Evolutionary conservation across 2,113 vertebrate genomes (phyloP), one percentile per base, ranked within the genome.

Genomic region (Scortum barcoo): DNA sequence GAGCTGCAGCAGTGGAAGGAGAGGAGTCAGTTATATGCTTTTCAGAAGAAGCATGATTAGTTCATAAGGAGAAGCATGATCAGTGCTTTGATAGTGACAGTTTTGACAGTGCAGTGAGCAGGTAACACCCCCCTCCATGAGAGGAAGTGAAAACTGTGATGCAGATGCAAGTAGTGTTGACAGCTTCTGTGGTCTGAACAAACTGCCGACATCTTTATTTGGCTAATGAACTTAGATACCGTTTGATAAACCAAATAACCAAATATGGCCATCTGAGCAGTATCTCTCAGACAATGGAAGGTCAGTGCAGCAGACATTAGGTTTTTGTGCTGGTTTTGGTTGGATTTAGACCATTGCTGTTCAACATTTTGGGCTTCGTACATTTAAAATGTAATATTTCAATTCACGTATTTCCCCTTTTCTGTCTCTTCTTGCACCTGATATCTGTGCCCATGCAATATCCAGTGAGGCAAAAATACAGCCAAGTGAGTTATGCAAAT

Each of bases 1-100:
- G 78, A 94, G 85, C 93, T 95, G 86, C 65, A 86, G 78, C 71
- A 72, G 85, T 33, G 56, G 60, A 75, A 81, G 89, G 48, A 91
- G 19, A 85, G 76, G 2, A 71, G 22, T 0, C 5, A 14, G 54
- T 71, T 40, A 78, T 5, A 26, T 19, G 19, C 30, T 56, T 26
- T 68, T 40, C 1, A 78, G 44, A 72, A 7, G 50, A 50, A 62
- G 54, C 48, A 69, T 22, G 73, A 38, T 72, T 0, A 33, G 48
- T 48, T n/a, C 20, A 28, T n/a, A n/a, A n/a, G n/a, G n/a, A n/a
- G n/a, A n/a, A 24, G 19, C 44, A 48, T 26, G 20, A 38, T 13
- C 20, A 30, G 20, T 11, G 48, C 28, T 53, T 2, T 58, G 7
- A 51, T 10, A 38, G 30, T 30, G 26, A 58, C 8, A 28, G 48